phyloP scores from a whole-genome alignment of 2,113 vertebrate species.

The Guaruba guarouba region DNA sequence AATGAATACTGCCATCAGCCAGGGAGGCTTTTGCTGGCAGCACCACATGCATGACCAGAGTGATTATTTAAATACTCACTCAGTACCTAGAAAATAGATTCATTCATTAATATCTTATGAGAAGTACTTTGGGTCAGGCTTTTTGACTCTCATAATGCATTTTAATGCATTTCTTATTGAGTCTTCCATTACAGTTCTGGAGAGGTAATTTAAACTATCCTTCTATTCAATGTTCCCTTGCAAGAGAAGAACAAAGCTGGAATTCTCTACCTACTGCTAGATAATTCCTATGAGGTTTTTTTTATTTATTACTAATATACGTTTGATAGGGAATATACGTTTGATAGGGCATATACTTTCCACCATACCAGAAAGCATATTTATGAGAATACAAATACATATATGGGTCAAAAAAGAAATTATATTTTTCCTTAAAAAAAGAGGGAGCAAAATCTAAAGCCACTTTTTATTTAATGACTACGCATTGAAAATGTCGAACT shows the following conservation, averaged over 20 bases:
- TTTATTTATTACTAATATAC: not conserved
- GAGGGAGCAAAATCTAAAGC: not conserved
- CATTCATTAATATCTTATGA: slow-evolving; percentile 19
- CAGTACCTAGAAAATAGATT: not conserved
- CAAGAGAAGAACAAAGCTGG: not conserved
- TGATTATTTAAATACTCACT: not conserved
- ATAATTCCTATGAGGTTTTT: not conserved
- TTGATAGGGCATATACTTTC: not conserved
- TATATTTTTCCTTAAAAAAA: not conserved
- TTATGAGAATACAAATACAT: not conserved
- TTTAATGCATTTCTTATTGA: slow-evolving; percentile 9
- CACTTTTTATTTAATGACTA: not conserved
- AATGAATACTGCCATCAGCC: not conserved
- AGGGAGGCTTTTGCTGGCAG: not conserved
- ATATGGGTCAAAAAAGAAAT: not conserved
- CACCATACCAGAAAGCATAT: not conserved
- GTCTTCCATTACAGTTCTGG: not conserved
- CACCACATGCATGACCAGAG: not conserved
- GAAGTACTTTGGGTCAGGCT: slow-evolving; percentile 12
- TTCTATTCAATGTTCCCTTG: not conserved
- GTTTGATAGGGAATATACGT: not conserved
- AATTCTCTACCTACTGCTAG: not conserved
- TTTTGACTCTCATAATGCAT: not conserved
- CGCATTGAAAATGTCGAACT: fast-evolving
- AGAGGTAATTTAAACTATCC: not conserved